phyloP scores from a whole-genome alignment of 2,888 invertebrate genomes.

The Epiblema foenella region DNA sequence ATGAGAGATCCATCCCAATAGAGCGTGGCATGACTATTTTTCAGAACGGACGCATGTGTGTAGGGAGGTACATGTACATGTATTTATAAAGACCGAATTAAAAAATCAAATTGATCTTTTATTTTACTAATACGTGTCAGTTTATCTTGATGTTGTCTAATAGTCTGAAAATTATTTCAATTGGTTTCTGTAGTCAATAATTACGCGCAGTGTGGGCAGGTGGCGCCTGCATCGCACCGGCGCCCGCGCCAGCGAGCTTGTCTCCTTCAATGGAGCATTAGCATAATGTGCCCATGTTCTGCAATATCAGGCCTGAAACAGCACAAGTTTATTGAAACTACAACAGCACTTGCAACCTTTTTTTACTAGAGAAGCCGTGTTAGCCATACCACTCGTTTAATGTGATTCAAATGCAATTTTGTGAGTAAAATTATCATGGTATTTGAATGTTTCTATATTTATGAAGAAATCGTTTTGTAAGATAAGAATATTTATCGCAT shows the following conservation, averaged over 20 bases:
- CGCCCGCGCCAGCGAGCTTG: conserved; percentile 46
- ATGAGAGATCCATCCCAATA: no score
- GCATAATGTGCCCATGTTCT: conserved; percentile 26
- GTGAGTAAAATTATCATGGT: conserved; percentile 29
- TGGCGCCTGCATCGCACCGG: conserved; percentile 61
- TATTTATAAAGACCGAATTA: no score
- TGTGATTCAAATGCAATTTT: conserved; percentile 33
- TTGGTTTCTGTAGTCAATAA: conserved; percentile 27
- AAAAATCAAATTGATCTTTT: no score
- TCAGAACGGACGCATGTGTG: no score
- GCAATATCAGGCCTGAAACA: background rate
- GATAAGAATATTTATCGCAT: conserved; percentile 26
- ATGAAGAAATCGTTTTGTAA: conserved; percentile 26
- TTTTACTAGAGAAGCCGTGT: background rate
- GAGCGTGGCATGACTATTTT: no score
- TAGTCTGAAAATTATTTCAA: conserved; percentile 16
- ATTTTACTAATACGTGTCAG: no score
- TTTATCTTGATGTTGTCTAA: background rate
- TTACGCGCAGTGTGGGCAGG: conserved; percentile 60
- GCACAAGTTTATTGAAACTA: background rate
- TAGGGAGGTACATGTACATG: no score
- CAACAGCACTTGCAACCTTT: background rate
- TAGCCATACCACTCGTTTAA: conserved; percentile 20
- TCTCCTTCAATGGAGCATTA: conserved; percentile 46
- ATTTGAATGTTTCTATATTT: conserved; percentile 35